Base-by-base conservation (phyloP, 92 coral and sea anemone genomes). In the Epizoanthus scotinus region DNA sequence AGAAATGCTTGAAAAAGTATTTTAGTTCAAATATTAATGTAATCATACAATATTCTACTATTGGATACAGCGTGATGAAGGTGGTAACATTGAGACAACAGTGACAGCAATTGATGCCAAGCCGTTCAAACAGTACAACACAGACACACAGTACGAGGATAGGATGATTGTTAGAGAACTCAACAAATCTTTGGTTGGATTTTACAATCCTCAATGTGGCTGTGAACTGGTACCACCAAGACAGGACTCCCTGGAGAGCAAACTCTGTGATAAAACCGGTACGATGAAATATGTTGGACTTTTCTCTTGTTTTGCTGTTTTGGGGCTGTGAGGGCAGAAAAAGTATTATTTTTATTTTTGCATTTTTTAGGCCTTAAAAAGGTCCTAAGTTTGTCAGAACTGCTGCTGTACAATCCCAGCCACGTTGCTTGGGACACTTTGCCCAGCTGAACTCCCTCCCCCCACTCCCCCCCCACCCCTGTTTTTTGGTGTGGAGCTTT, bases 121-220 rank as follows among this genome's bases (percentile, higher is more conserved):
- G 82, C 70, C 86, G 63, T 89, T 89, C 83, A 89, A 83, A 77
- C 40, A 52, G 61, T 27, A 36, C 34, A 19, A 78, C 25, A 53
- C 62, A 59, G 90, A 83, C 12, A 38, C 53, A 2, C 94, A 90
- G 83, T 87, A 73, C 50, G 90, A 84, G 38, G 88, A 87, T 44
- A 62, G 57, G 6, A 83, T 89, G 60, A 72, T 92, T 21, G 53
- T 70, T 17, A 78, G 92, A 63, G 91, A 90, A 58, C 86, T 92
- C 9, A 92, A 92, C 83, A 87, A 92, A 54, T 92, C 94, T 6
- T 71, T 92, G 52, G 91, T 83, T 13, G 91, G 91, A 53, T 92
- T 92, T 72, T 78, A 81, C 60, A 69, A 84, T 59, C 90, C 91
- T 5, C 88, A 82, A 2, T 77, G 56, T 56, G 87, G 87, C 24